phyloP scores from a whole-genome alignment of 1,140 invertebrate species.

The Gonatopus flavifemur region DNA sequence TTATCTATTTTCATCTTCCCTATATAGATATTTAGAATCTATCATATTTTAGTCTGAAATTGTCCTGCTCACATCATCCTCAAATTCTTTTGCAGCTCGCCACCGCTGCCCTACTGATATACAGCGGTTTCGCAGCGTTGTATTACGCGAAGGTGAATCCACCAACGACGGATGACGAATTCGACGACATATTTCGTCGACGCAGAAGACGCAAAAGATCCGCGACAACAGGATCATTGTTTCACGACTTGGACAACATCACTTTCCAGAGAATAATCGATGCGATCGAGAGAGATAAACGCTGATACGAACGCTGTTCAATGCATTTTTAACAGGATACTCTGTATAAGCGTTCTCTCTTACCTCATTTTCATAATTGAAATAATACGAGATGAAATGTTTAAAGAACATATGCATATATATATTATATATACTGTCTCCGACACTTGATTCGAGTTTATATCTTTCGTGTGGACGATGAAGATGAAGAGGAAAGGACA shows the following conservation, averaged over 20 bases:
- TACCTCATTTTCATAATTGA: too few species aligned
- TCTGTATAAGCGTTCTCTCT: too few species aligned
- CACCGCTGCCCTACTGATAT: conserved; percentile 75
- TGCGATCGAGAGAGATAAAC: conserved; percentile 32
- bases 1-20: too few species aligned
- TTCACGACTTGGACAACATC: conserved; percentile 35
- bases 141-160: conserved; percentile 85
- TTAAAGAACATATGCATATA: too few species aligned
- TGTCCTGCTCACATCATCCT: not conserved
- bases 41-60: too few species aligned
- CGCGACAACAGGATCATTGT: conserved; percentile 23
- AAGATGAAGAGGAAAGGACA: too few species aligned
- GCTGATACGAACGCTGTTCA: conserved; percentile 9
- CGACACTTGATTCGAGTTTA: too few species aligned
- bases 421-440: too few species aligned
- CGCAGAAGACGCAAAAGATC: conserved; percentile 34
- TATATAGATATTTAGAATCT: too few species aligned
- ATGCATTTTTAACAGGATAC: too few species aligned
- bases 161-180: conserved; percentile 69
- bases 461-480: too few species aligned
- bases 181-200: conserved; percentile 61
- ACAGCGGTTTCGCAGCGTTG: conserved; percentile 79
- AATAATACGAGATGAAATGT: too few species aligned
- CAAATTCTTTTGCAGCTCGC: conserved; percentile 63
- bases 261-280: conserved; percentile 56